Percentiles rank a stretch among this genome's conserved stretches.
These are phyloP conservation scores for Drosophila formosana DNA, from an alignment of 2,888 invertebrate species.

Conservation along the genomic window DNA sequence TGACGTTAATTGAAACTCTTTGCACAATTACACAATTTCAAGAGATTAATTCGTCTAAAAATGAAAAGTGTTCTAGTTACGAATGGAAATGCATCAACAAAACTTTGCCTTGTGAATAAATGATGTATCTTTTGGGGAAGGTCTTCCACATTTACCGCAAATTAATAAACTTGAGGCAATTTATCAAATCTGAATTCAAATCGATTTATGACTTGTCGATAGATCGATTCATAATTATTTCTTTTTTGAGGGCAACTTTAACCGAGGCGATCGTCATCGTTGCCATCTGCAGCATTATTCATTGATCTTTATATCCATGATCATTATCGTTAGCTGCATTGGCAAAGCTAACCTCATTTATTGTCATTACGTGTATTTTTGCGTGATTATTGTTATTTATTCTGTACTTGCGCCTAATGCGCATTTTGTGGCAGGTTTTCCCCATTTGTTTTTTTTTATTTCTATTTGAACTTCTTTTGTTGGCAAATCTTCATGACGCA, in stretches of 20 bases:
- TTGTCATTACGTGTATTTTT: slow-evolving; percentile 41
- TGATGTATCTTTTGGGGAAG: background rate
- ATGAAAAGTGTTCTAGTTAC: slow-evolving; percentile 55
- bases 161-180: slow-evolving; percentile 53
- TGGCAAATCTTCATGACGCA: slow-evolving; percentile 54
- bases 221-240: slow-evolving; percentile 5
- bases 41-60: slow-evolving; percentile 18
- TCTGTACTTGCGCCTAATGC: slow-evolving; percentile 23
- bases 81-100: slow-evolving; percentile 8
- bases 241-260: slow-evolving; percentile 20
- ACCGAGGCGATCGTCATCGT: slow-evolving; percentile 35
- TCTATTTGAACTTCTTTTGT: slow-evolving; percentile 13
- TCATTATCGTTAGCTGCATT: slow-evolving; percentile 30
- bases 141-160: slow-evolving; percentile 24
- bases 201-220: slow-evolving; percentile 19
- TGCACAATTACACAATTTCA: slow-evolving; percentile 26
- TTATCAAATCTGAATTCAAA: slow-evolving; percentile 14
- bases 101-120: slow-evolving; percentile 9
- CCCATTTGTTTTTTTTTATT: background rate
- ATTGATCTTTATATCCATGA: slow-evolving; percentile 53
- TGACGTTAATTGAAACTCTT: slow-evolving; percentile 34
- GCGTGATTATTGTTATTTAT: slow-evolving; percentile 27
- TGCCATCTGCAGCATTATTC: slow-evolving; percentile 29
- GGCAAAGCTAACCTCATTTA: slow-evolving; percentile 59
- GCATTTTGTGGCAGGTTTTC: slow-evolving; percentile 22